Percentiles rank a stretch among this genome's conserved stretches.
phyloP scores from a whole-genome alignment of 2,797 vertebrate genomes.

The Myotis daubentonii region DNA sequence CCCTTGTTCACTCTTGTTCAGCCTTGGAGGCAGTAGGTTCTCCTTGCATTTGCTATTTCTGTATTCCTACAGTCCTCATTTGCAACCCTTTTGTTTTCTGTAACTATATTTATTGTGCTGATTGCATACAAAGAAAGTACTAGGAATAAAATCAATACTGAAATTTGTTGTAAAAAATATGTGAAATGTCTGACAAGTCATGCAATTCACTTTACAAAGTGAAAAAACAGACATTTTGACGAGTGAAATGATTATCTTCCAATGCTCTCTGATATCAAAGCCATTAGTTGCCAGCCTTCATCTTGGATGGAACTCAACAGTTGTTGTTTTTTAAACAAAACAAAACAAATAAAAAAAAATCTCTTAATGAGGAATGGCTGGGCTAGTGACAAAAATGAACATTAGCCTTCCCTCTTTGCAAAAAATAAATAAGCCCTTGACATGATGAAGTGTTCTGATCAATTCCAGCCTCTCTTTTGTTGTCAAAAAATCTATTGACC shows the following conservation, averaged over 20 bases:
- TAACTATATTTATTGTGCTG: not conserved
- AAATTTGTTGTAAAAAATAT: constrained; percentile 43
- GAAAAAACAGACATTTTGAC: not conserved
- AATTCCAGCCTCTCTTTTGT: constrained; percentile 48
- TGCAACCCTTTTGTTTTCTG: not conserved
- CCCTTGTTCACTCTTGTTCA: not conserved
- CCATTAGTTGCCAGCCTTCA: not conserved
- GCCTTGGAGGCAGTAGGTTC: not conserved
- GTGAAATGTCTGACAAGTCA: constrained; percentile 16
- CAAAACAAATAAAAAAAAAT: not conserved
- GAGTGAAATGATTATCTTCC: not conserved
- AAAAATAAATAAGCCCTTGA: constrained; percentile 20
- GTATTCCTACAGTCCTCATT: not conserved
- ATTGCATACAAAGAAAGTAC: not conserved
- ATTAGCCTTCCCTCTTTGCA: constrained; percentile 10
- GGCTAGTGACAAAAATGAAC: constrained; percentile 53
- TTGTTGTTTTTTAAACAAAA: not conserved
- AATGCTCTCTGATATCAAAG: not conserved
- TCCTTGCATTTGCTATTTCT: not conserved
- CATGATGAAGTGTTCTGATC: constrained; percentile 62
- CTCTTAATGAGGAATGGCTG: constrained; percentile 50
- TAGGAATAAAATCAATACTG: constrained; percentile 46
- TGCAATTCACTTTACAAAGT: not conserved
- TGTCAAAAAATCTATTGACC: constrained; percentile 74
- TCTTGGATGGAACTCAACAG: constrained; percentile 7